Evolutionary conservation across 2,888 invertebrate genomes (phyloP), one percentile per base, ranked within the genome.

Genomic region (Heliconius ethilla): DNA sequence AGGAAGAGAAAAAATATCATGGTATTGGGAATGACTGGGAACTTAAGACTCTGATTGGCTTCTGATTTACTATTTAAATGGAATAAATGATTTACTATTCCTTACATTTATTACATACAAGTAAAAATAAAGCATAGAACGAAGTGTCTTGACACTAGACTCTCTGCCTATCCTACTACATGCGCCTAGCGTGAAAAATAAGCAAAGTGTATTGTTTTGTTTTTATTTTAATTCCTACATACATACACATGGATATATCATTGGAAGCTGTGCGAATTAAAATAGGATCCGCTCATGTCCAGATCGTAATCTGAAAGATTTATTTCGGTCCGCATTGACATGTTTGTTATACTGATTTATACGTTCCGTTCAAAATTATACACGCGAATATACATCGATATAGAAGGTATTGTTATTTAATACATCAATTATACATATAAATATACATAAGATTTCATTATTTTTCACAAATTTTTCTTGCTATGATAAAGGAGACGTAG

Each of bases 241-340:
- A 65, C 6, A 65, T 7, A 65, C 18, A 67, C 40, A 69, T 45
- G 40, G 13, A 40, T 70, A 55, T 55, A 72, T 72, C n/a, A 55
- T 7, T 37, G 33, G 37, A 72, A 72, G 59, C 66, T 37, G 37
- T 22, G 65, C 25, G 72, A 76, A 76, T 76, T 77, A 77, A 66
- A 77, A 77, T 73, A 55, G 76, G 76, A 72, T 55, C 72, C 72
- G 78, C 70, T 75, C 78, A 78, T 75, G 70, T 70, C 69, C 66
- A 69, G 78, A 75, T 75, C 70, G 75, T 78, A 78, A 78, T 78
- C 78, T 75, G 70, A 70, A 75, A 78, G 78, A 78, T 78, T 78
- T 78, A 78, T 78, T 75, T 78, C 78, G 75, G 55, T 78, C 70
- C 66, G 67, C 67, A 78, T 75, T 75, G 78, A 78, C 75, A 78